Conservation (phyloP, 2,888 invertebrate species). For the Parochlus steinenii region DNA sequence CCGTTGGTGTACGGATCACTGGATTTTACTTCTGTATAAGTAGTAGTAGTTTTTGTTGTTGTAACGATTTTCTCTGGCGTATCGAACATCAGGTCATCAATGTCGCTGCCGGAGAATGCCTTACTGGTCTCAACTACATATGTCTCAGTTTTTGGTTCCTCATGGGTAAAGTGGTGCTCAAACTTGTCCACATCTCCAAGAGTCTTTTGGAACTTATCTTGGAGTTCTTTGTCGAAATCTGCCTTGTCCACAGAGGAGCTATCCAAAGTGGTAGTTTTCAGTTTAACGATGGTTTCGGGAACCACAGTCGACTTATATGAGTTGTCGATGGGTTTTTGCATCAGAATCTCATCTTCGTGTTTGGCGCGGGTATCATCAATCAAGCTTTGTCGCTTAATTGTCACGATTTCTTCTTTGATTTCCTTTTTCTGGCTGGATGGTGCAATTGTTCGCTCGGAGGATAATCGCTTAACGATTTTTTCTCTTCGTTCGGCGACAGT, state of each 20-base stretch:
- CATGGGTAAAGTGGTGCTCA: conserved; percentile 5
- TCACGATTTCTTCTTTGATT: conserved; percentile 53
- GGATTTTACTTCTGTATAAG: conserved; percentile 8
- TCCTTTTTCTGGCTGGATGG: conserved; percentile 58
- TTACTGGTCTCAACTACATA: conserved; percentile 1
- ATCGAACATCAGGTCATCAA: conserved; percentile 11
- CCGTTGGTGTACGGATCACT: conserved; percentile 13
- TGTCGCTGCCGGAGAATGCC: conserved; percentile 2
- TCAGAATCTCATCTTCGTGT: conserved; percentile 30
- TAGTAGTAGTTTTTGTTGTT: conserved; percentile 6
- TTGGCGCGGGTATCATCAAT: conserved; percentile 31
- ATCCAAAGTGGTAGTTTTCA: conserved; percentile 29
- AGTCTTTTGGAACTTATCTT: conserved; percentile 27
- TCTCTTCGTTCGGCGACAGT: conserved; percentile 61
- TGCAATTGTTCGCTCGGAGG: conserved; percentile 48
- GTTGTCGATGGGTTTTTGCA: conserved; percentile 30
- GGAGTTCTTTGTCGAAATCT: conserved; percentile 29
- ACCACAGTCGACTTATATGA: conserved; percentile 27
- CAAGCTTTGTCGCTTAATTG: conserved; percentile 47
- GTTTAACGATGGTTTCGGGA: conserved; percentile 28
- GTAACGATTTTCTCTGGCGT: conserved; percentile 14
- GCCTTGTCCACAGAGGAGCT: conserved; percentile 25
- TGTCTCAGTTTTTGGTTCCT: too few relatives aligned
- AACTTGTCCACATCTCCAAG: conserved; percentile 19
- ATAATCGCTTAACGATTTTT: conserved; percentile 56